phyloP scores from a whole-genome alignment of 2,797 vertebrate species.

The Sparus aurata region DNA sequence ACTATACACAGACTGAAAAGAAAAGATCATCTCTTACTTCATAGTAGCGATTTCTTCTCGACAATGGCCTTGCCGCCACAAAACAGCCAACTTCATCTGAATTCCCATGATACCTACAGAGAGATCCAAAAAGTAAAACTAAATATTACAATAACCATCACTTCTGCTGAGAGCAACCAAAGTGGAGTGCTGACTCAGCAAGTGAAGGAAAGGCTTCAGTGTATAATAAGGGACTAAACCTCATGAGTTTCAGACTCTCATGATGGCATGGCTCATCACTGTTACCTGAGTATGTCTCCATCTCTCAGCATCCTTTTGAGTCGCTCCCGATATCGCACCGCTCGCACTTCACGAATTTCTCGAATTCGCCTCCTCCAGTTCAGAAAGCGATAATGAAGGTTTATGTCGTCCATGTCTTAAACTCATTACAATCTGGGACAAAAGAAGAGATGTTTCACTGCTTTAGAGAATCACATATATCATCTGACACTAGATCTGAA shows the following conservation, averaged over 20 bases:
- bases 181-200: slow-evolving; percentile 1
- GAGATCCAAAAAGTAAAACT: not conserved
- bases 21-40: slow-evolving; percentile 87
- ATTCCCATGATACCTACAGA: slow-evolving; percentile 93
- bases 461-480: not conserved
- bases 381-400: slow-evolving; percentile 95
- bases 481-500: not conserved
- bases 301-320: slow-evolving; percentile 93
- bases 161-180: not conserved
- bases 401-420: slow-evolving; percentile 94
- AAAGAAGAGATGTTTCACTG: slow-evolving; percentile 1
- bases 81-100: slow-evolving; percentile 98
- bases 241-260: not conserved
- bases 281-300: slow-evolving; percentile 92
- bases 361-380: slow-evolving; percentile 94
- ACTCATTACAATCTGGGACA: slow-evolving; percentile 75
- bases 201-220: not conserved
- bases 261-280: not conserved
- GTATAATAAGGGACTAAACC: not conserved
- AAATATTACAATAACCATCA: not conserved
- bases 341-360: slow-evolving; percentile 93
- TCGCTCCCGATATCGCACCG: slow-evolving; percentile 91
- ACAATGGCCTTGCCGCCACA: slow-evolving; percentile 92
- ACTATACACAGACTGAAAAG: not conserved
- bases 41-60: slow-evolving; percentile 95